Conservation (phyloP, 2,113 vertebrate genomes). For the Corythornis cristatus region DNA sequence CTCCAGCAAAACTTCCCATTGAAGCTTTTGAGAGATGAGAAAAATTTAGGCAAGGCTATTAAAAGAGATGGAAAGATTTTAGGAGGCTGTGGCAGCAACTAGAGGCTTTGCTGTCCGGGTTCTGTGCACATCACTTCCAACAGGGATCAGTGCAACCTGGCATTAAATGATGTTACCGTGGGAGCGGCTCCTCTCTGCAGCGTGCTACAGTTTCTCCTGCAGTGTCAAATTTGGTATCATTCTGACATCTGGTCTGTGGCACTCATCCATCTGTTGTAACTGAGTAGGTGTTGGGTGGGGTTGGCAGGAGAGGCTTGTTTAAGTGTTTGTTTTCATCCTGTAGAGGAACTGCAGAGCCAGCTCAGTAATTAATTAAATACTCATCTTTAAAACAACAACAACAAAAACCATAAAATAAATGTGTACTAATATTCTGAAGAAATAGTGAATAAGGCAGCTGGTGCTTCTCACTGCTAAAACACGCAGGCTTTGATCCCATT, state of each 20-base stretch:
- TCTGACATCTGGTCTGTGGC: slow-evolving; percentile 48
- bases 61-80: neutral
- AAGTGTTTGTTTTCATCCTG: slow-evolving; percentile 49
- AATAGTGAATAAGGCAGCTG: neutral
- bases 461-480: neutral
- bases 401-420: neutral
- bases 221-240: slow-evolving; percentile 29
- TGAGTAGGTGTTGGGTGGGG: slow-evolving; percentile 52
- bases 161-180: neutral
- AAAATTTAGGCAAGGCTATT: neutral
- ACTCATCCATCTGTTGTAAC: slow-evolving; percentile 43
- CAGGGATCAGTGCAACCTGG: neutral
- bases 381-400: neutral
- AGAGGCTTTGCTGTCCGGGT: neutral
- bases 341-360: neutral
- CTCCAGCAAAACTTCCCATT: neutral
- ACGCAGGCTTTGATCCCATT: neutral
- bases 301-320: slow-evolving; percentile 22
- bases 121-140: neutral
- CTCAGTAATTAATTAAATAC: neutral
- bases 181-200: neutral
- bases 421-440: neutral
- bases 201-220: neutral
- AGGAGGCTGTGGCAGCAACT: neutral
- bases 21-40: neutral